These are phyloP conservation scores for Gallinago paraguaiae DNA, from an alignment of 2,113 vertebrate genomes.

Conservation along the genomic window DNA sequence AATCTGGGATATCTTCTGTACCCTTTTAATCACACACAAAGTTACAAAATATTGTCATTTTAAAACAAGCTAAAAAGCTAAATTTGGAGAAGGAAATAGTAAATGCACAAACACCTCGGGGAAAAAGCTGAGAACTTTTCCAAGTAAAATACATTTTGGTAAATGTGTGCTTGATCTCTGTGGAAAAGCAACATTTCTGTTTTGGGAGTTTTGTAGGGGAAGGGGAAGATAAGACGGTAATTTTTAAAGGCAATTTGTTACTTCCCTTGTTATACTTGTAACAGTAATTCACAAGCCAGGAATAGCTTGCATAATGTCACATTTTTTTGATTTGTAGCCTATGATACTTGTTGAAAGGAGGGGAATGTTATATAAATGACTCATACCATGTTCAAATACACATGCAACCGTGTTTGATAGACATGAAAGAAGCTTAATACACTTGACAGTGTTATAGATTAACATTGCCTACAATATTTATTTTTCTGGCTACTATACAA, in stretches of 20 bases:
- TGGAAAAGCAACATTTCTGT: not conserved
- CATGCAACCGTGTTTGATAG: not conserved
- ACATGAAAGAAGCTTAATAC: not conserved
- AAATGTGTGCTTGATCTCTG: not conserved
- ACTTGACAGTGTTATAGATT: not conserved
- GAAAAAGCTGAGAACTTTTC: not conserved
- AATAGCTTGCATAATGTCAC: not conserved
- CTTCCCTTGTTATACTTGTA: not conserved
- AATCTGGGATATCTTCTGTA: not conserved
- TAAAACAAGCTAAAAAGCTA: not conserved
- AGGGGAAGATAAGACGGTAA: rapidly evolving
- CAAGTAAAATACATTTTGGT: not conserved
- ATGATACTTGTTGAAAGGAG: not conserved
- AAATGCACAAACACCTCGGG: not conserved
- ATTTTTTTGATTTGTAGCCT: not conserved
- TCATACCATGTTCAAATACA: not conserved
- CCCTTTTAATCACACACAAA: not conserved
- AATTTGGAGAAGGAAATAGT: not conserved
- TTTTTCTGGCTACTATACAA: not conserved
- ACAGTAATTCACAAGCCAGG: not conserved
- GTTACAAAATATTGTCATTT: not conserved
- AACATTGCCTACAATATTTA: not conserved
- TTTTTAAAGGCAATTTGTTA: not conserved
- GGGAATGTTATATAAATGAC: not conserved
- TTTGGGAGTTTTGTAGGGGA: not conserved